A percentile compares a stretch with the other conserved stretches of the same genome.
These are phyloP conservation scores for Rachycentron canadum DNA, from an alignment of 2,797 vertebrate species.

Conservation along the genomic window DNA sequence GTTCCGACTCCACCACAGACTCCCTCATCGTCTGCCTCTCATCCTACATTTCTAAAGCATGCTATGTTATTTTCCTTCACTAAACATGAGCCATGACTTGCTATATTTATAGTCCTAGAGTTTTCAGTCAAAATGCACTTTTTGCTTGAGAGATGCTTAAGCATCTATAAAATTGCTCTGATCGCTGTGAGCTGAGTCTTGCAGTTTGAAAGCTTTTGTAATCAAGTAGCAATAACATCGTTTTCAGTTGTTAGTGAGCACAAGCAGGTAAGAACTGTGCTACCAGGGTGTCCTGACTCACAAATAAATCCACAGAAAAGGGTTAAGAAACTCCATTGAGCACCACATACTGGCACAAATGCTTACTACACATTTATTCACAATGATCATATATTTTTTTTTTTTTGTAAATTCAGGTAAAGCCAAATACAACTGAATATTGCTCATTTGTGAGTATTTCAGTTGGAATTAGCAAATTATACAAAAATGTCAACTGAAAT, in stretches of 20 bases:
- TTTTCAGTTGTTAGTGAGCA: background rate
- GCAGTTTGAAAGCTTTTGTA: background rate
- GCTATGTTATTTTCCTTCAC: background rate
- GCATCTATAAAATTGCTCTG: background rate
- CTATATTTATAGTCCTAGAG: background rate
- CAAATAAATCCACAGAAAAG: background rate
- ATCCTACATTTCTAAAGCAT: background rate
- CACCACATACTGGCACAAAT: background rate
- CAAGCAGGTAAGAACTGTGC: background rate
- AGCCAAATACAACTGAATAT: background rate
- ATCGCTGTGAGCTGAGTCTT: background rate
- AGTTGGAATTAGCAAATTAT: too few species aligned
- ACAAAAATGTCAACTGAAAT: background rate
- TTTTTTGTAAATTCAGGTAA: background rate
- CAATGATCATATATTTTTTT: background rate
- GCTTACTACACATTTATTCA: background rate
- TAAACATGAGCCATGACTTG: background rate
- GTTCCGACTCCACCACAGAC: slow-evolving; percentile 54
- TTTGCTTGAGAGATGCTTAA: background rate
- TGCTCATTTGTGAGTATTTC: background rate
- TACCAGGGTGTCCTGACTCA: background rate
- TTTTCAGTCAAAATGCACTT: background rate
- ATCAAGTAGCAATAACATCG: background rate
- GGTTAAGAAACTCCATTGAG: background rate
- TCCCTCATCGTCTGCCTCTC: slow-evolving; percentile 17